These are phyloP conservation scores for Iguana delicatissima DNA, from an alignment of 2,797 vertebrate genomes.

Conservation along the genomic window DNA sequence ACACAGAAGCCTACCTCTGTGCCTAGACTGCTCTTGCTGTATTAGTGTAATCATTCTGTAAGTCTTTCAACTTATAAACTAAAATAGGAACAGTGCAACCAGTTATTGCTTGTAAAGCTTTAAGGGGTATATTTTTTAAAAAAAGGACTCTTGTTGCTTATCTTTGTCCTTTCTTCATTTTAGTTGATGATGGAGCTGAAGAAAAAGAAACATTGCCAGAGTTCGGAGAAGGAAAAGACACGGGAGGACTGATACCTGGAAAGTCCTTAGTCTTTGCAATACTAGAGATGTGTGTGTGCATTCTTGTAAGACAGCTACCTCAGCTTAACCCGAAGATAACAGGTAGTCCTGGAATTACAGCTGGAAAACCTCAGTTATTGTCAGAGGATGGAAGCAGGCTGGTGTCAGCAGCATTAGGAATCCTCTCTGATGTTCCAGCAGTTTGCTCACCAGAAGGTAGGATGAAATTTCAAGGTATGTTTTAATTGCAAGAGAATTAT, in stretches of 20 bases:
- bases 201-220: constrained; percentile 96
- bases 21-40: not conserved
- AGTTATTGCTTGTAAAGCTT: not conserved
- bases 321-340: constrained; percentile 91
- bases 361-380: constrained; percentile 80
- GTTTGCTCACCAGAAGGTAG: constrained; percentile 95
- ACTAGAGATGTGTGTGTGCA: constrained; percentile 91
- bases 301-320: constrained; percentile 92
- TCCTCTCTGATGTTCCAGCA: constrained; percentile 91
- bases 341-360: constrained; percentile 78
- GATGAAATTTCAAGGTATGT: constrained; percentile 14
- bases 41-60: not conserved
- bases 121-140: constrained; percentile 27
- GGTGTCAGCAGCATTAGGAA: constrained; percentile 86
- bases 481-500: constrained; percentile 49
- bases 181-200: constrained; percentile 94
- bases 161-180: constrained; percentile 52
- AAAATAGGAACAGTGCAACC: not conserved
- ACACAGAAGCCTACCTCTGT: not conserved
- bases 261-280: constrained; percentile 92
- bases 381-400: constrained; percentile 84
- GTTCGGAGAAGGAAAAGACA: constrained; percentile 94
- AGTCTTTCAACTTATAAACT: not conserved
- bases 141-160: constrained; percentile 35
- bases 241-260: constrained; percentile 91